Base-by-base conservation (phyloP, 2,797 vertebrate species). In the Alca torda region DNA sequence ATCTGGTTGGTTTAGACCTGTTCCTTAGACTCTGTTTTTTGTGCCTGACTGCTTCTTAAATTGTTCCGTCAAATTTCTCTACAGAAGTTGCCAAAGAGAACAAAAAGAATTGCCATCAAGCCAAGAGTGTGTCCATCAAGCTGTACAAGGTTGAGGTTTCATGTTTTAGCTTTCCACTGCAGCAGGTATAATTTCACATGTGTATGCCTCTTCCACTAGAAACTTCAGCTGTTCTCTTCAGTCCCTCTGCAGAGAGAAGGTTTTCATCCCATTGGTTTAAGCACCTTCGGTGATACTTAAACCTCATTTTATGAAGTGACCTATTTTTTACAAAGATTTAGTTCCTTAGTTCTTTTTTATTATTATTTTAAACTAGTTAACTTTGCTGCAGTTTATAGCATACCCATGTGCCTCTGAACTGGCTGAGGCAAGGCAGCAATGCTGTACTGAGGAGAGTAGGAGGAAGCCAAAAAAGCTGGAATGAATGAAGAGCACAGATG, bases 61-160 rank as follows among this genome's bases (percentile, higher is more conserved):
- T 35, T 51, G 2, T 72, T 75, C n/a, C 53, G 19, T 19, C 33
- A 69, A 79, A 88, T 65, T 90, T 65, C 5, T 53, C 17, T 82
- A 16, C 8, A 8, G 48, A 68, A 83, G 5, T 76, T 79, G 12
- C 10, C 37, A 76, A 83, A 69, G 53, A 50, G 1, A 23, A 9
- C 11, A 72, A 46, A 82, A 87, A 48, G 7, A 45, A 35, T 24
- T 72, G 18, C 25, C 5, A 17, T 68, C 28, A 60, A 19, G 24
- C 3, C 10, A 31, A 33, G 30, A 63, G 33, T 37, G 2, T 78
- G 53, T 41, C 11, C 31, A n/a, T 53, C 23, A 31, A 21, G 2
- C 8, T 59, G 3, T 1, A 8, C 2, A 1, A 39, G 10, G 2
- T 1, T 39, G 20, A 46, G 51, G 6, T 35, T 80, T 84, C 30